phyloP scores from a whole-genome alignment of 2,888 invertebrate species.

The Agrochola lota region DNA sequence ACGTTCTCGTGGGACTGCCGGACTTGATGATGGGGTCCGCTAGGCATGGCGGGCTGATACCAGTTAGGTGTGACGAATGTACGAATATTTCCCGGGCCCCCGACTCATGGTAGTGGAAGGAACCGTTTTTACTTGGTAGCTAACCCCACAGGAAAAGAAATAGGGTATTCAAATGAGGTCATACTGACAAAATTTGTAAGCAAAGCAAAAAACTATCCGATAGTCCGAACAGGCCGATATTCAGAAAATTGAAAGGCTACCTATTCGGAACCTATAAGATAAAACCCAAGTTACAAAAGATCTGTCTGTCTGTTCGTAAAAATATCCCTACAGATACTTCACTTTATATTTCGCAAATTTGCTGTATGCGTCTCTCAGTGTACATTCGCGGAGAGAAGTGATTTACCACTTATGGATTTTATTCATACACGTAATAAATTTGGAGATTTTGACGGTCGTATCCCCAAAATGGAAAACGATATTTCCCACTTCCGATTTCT shows the following conservation, averaged over 20 bases:
- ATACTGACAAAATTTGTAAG: neutral
- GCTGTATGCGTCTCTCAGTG: slow-evolving; percentile 33
- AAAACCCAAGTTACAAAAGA: slow-evolving; percentile 7
- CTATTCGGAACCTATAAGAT: neutral
- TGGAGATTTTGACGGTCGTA: slow-evolving; percentile 63
- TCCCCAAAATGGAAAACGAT: slow-evolving; percentile 64
- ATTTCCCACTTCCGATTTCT: slow-evolving; percentile 54
- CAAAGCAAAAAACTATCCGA: neutral
- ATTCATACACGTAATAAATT: slow-evolving; percentile 67
- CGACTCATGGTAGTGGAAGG: neutral
- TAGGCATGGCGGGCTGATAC: too few relatives aligned
- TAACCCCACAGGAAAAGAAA: neutral
- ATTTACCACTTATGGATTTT: slow-evolving; percentile 66
- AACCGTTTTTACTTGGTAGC: neutral
- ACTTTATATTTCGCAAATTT: slow-evolving; percentile 25
- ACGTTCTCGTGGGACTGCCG: neutral
- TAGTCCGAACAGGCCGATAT: neutral
- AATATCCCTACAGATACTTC: slow-evolving; percentile 14
- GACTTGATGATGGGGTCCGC: neutral
- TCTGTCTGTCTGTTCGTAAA: neutral
- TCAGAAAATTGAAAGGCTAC: neutral
- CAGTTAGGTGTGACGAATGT: neutral
- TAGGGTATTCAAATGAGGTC: neutral
- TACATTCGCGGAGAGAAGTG: slow-evolving; percentile 56
- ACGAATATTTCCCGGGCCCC: neutral